These are phyloP conservation scores for Heliornis fulica DNA, from an alignment of 2,113 vertebrate species.

Conservation along the genomic window DNA sequence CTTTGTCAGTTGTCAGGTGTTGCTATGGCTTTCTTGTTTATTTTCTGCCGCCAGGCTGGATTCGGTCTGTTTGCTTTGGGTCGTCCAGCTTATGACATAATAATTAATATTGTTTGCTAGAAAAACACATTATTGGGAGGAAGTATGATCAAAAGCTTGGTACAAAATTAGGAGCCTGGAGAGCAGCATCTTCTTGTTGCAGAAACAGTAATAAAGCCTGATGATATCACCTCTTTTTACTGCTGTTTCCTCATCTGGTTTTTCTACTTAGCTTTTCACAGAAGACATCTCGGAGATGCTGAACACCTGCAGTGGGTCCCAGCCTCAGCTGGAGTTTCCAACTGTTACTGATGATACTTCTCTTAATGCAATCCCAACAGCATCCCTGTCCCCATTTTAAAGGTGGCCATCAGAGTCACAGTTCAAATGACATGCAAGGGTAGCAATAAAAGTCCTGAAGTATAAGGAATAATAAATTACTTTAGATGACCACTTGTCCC, in stretches of 20 bases:
- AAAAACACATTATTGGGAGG: background rate
- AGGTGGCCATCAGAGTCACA: background rate
- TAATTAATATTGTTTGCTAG: background rate
- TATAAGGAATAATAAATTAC: background rate
- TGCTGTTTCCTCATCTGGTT: background rate
- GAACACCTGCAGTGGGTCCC: background rate
- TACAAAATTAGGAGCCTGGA: background rate
- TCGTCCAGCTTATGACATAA: background rate
- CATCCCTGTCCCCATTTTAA: background rate
- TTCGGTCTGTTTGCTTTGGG: background rate
- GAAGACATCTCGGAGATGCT: rapidly evolving
- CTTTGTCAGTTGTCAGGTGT: background rate
- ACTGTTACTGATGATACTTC: background rate
- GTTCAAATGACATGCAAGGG: background rate
- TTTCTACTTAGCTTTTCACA: background rate
- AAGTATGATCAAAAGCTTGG: background rate
- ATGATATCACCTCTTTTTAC: background rate
- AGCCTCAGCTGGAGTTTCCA: background rate
- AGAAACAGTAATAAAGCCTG: background rate
- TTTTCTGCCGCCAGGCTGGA: background rate
- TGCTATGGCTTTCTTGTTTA: background rate
- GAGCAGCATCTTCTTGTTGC: background rate
- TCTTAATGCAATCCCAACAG: background rate
- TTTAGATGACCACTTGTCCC: background rate
- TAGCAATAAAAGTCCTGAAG: background rate